Conservation (phyloP, 2,797 vertebrate genomes). For the Hylomyscus alleni region DNA sequence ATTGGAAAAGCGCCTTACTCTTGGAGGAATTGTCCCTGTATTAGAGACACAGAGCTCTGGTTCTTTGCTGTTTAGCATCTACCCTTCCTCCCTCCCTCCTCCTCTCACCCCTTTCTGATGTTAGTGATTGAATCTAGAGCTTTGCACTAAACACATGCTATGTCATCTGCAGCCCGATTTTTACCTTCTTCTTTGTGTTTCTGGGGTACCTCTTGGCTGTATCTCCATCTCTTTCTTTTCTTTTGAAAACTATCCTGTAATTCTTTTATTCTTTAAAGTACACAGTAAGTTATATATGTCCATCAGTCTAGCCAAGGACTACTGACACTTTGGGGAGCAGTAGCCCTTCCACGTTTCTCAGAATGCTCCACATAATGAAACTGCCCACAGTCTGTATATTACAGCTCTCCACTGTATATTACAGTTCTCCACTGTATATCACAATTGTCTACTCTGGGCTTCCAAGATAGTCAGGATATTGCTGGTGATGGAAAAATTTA, state of each 20-base stretch:
- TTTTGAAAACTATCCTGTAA: slow-evolving; percentile 59
- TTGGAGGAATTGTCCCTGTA: background rate
- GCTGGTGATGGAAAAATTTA: slow-evolving; percentile 35
- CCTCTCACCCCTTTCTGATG: background rate
- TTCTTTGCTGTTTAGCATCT: slow-evolving; percentile 49
- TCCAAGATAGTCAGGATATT: background rate
- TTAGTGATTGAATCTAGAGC: background rate
- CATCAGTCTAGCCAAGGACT: background rate
- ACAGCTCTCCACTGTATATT: background rate
- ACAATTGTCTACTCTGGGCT: background rate
- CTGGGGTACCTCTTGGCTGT: background rate
- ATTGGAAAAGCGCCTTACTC: background rate
- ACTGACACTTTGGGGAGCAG: slow-evolving; percentile 1
- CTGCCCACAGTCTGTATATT: background rate
- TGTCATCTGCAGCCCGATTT: background rate
- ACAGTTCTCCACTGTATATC: background rate
- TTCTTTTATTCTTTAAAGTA: slow-evolving; percentile 36
- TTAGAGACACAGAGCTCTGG: background rate
- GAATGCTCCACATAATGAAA: background rate
- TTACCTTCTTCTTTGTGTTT: background rate
- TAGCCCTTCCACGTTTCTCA: background rate
- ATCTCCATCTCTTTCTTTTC: background rate
- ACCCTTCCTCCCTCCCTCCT: background rate
- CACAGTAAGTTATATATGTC: slow-evolving; percentile 23
- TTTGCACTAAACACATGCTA: background rate